phyloP scores from a whole-genome alignment of 2,888 invertebrate genomes.

The Hylaea fasciaria region DNA sequence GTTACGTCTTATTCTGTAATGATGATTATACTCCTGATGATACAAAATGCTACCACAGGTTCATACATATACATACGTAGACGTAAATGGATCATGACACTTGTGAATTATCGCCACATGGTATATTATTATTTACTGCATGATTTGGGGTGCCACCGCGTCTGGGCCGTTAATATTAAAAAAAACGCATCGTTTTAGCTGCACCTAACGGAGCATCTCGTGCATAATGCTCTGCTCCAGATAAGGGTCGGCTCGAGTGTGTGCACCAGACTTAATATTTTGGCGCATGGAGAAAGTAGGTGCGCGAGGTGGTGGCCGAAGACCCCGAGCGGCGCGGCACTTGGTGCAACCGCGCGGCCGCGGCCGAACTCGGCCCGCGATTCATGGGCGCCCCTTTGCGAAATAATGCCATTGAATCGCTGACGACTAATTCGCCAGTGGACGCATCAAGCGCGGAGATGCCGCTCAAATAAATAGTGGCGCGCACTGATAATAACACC shows the following conservation, averaged over 20 bases:
- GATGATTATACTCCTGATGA: too few species aligned
- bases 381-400: slow-evolving; percentile 69
- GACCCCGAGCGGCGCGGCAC: slow-evolving; percentile 63
- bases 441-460: slow-evolving; percentile 70
- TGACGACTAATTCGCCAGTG: slow-evolving; percentile 71
- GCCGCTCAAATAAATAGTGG: slow-evolving; percentile 78
- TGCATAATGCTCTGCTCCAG: slow-evolving; percentile 22
- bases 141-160: too few species aligned
- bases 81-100: too few species aligned
- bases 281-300: slow-evolving; percentile 76
- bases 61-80: too few species aligned
- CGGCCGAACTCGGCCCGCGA: slow-evolving; percentile 78
- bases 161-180: too few species aligned
- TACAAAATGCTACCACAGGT: too few species aligned
- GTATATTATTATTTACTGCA: too few species aligned
- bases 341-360: slow-evolving; percentile 77
- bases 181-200: too few species aligned
- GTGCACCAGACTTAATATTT: slow-evolving; percentile 55
- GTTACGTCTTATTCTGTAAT: too few species aligned
- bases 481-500: slow-evolving; percentile 56
- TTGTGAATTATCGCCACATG: too few species aligned
- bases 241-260: slow-evolving; percentile 20
- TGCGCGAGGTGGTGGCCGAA: slow-evolving; percentile 73
- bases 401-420: slow-evolving; percentile 77
- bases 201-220: too few species aligned